phyloP scores from a whole-genome alignment of 1,140 invertebrate genomes.

The Brachionus asplanchnoidis region DNA sequence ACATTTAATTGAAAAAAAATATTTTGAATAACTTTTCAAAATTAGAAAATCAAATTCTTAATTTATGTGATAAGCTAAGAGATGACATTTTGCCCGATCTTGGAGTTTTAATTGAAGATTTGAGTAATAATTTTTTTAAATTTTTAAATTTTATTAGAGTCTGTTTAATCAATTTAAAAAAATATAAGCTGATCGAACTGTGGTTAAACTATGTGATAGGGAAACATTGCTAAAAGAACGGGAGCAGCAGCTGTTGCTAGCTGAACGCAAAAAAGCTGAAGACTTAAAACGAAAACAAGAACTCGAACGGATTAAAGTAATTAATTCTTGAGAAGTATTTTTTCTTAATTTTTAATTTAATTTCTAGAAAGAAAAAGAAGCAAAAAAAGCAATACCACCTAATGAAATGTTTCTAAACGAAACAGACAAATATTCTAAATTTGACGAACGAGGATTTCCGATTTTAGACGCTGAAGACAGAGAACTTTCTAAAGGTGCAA shows the following conservation, averaged over 20 bases:
- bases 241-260: slow-evolving; percentile 62
- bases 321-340: too few relatives aligned
- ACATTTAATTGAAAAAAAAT: slow-evolving; percentile 43
- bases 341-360: not conserved
- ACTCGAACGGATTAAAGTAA: not conserved
- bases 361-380: slow-evolving; percentile 69
- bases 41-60: slow-evolving; percentile 67
- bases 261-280: not conserved
- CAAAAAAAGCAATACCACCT: slow-evolving; percentile 74
- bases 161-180: not conserved
- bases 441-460: slow-evolving; percentile 88
- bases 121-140: slow-evolving; percentile 44
- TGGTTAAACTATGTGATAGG: slow-evolving; percentile 58
- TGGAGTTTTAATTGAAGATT: slow-evolving; percentile 88
- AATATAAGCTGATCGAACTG: not conserved
- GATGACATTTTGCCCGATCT: slow-evolving; percentile 81
- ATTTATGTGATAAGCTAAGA: slow-evolving; percentile 79
- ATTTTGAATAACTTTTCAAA: slow-evolving; percentile 17
- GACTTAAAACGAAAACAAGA: slow-evolving; percentile 27
- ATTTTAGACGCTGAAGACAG: slow-evolving; percentile 84
- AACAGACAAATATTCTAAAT: slow-evolving; percentile 85
- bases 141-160: too few relatives aligned
- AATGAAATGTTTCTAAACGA: slow-evolving; percentile 76
- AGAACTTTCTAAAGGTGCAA: slow-evolving; percentile 80
- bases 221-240: slow-evolving; percentile 76